Evolutionary conservation across 2,888 invertebrate genomes (phyloP), one percentile per base, ranked within the genome.

Genomic region (Ectemnius cavifrons): DNA sequence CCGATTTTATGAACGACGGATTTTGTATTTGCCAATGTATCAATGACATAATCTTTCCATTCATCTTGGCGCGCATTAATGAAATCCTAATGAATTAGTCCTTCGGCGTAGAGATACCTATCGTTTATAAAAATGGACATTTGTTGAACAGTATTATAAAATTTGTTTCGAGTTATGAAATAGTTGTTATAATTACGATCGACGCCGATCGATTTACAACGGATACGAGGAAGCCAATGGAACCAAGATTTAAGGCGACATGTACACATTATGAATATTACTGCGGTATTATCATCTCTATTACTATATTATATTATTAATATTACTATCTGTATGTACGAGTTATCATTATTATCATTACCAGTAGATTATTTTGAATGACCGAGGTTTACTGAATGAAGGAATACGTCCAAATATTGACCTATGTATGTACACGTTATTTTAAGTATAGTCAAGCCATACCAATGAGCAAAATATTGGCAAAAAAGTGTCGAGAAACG

Each of bases 221-320:
- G 77, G 67, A 68, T 72, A 67, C 75, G 76, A 52, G 78, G 73
- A 75, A 61, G 71, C 78, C 78, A 75, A 79, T 77, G 78, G 77
- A 78, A 74, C 52, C 59, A 57, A 71, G 45, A 16, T 49, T 27
- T 63, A 60, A 66, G 52, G 52, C 64, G 58, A n/a, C 52, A 52
- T 52, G 52, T 52, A 52, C 52, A 14, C 4, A 16, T 52, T 37
- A 37, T 37, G 37, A 52, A 52, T 52, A 52, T 16, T 52, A 52
- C 52, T 52, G n/a, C 16, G 8, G 52, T 52, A 52, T 52, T 52
- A 52, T 52, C 16, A 52, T 52, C 16, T 5, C 52, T 52, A 52
- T 52, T 14, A 16, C 52, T 52, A 52, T 52, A 11, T 37, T 37
- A 52, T 16, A 14, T 52, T 52, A 52, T 52, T 14, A 52, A 16